Evolutionary conservation across 2,113 vertebrate genomes (phyloP), one percentile per base, ranked within the genome.

Genomic region (Xenopus borealis): DNA sequence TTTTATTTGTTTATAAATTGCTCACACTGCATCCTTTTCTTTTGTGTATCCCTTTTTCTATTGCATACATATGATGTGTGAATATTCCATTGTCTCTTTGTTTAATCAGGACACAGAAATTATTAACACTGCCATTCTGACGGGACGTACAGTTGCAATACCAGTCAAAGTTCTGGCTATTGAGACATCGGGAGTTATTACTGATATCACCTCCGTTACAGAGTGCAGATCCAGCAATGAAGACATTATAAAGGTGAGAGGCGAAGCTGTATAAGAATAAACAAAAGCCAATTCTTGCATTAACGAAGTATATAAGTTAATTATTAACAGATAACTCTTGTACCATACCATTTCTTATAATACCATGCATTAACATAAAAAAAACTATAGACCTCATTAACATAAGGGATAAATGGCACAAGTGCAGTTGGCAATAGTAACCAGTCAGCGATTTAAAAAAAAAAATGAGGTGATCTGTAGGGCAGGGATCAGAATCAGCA

Each of bases 41-140:
- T 27, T 27, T 55, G 2, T 16, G 5, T 55, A 17, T 23, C 7
- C 9, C 58, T 61, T 19, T 61, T 9, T 23, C 6, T 23, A 10
- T 61, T 18, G 4, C 27, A 16, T 61, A 19, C 18, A 19, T 58
- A 27, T 58, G 8, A 16, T 27, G 23, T 27, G 23, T 27, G 17
- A 5, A 58, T 7, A 19, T 58, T n/a, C 18, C 8, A 7, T 19
- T 58, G 55, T n/a, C 55, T 18, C 55, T 58, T 50, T 50, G 14
- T 50, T 50, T 44, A 66, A 72, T 11, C 68, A 99, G 97, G 97
- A 98, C 85, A 98, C 95, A 0, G 97, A 99, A 82, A 98, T 99
- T 78, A 98, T 99, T 89, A 99, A 99, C 85, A 99, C 97, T 0
- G 97, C 97, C 79, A 93, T 98, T 81, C 89, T 99, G 83, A 98